Base-by-base conservation (phyloP, 2,797 vertebrate species). In the Petrocephalus schoutedeni region DNA sequence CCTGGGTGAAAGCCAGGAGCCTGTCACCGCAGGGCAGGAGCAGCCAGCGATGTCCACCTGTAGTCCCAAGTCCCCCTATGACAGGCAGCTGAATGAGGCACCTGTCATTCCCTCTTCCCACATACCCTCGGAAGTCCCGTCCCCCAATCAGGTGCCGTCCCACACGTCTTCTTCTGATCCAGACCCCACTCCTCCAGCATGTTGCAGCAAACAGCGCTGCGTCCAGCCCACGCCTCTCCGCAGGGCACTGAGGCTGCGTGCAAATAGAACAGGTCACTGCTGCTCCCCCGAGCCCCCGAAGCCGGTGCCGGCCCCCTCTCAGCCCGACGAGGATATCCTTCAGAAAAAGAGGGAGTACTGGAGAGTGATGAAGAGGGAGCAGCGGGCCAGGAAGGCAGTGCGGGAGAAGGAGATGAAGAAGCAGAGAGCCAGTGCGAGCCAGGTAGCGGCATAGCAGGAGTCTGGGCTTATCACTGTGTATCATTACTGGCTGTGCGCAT, bases 301-400 rank as follows among this genome's bases (percentile, higher is more conserved):
- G 88, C 67, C 32, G 51, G 88, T 88, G 0, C 51, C 53, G 16
- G 32, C 53, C 77, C 23, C 85, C 21, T 21, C 1, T 51, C 6
- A 88, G 91, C 41, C 54, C 58, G 64, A 89, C 4, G 91, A 91
- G 16, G 89, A 87, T 89, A 92, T 92, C 84, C 92, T 96, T 85
- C 94, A 95, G 92, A 93, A 88, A 89, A 96, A 95, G 93, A 92
- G 95, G 90, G 96, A 96, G 90, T 96, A 96, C 92, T 96, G 96
- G 96, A 94, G 95, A 90, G 89, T 96, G 89, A 96, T 95, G 94
- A 96, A 96, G 91, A 93, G 95, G 87, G 95, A 96, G 91, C 95
- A 96, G 67, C 93, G 96, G 88, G 95, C 96, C 10, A 89, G 93
- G 85, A 95, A 93, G 90, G 94, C 94, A 19, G 64, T 41, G 12